A percentile compares a stretch with the other conserved stretches of the same genome.
These are phyloP conservation scores for Melanargia galathea DNA, from an alignment of 2,888 invertebrate genomes.

Conservation along the genomic window DNA sequence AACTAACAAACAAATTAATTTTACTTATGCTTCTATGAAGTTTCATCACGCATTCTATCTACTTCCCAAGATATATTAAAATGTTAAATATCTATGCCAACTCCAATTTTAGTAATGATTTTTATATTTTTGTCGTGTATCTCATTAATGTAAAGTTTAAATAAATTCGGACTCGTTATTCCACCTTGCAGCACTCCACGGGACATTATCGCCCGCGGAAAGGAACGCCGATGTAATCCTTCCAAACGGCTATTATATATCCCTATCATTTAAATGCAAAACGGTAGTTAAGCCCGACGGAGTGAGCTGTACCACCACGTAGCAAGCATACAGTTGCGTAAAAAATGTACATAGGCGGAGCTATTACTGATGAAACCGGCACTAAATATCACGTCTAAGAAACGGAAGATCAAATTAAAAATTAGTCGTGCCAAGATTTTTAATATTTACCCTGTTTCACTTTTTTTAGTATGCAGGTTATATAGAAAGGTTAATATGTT, in stretches of 20 bases:
- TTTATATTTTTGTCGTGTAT: not conserved
- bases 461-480: too few species aligned
- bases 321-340: not conserved
- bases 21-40: too few species aligned
- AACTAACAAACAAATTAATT: too few species aligned
- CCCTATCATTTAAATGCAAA: conserved; percentile 50
- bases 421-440: too few species aligned
- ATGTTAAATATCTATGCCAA: not conserved
- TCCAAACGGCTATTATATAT: conserved; percentile 39
- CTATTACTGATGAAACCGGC: too few species aligned
- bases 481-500: too few species aligned
- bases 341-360: not conserved
- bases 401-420: not conserved
- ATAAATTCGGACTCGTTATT: conserved; percentile 42
- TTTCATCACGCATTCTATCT: too few species aligned
- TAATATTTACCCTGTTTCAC: too few species aligned
- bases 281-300: conserved; percentile 43
- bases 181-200: conserved; percentile 43
- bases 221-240: conserved; percentile 39
- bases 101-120: not conserved
- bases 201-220: conserved; percentile 38
- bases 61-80: too few species aligned
- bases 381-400: not conserved
- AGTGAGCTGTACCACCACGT: conserved; percentile 27
- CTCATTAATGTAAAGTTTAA: not conserved